These are phyloP conservation scores for Dreissena rostriformis DNA, from an alignment of 1,140 invertebrate species.

Conservation along the genomic window DNA sequence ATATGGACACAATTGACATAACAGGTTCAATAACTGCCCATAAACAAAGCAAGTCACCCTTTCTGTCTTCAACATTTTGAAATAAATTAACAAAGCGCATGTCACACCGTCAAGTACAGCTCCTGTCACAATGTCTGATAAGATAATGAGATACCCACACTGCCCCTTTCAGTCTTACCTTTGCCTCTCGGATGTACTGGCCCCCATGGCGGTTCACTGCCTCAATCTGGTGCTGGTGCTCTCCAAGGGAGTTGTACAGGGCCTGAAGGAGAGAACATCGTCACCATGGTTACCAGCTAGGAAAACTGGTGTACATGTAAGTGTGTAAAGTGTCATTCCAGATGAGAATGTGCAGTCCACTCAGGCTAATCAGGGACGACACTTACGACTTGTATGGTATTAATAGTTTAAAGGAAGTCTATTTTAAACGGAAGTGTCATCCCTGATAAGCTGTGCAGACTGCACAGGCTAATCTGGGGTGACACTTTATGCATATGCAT, in stretches of 20 bases:
- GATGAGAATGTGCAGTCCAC: neutral
- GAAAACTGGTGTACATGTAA: neutral
- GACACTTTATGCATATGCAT: too few species aligned
- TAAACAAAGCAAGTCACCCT: too few species aligned
- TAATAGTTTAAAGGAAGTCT: too few species aligned
- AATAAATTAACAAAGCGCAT: too few species aligned
- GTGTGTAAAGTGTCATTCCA: neutral
- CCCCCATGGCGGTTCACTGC: slow-evolving; percentile 97
- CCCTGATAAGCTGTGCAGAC: too few species aligned
- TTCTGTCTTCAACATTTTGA: too few species aligned
- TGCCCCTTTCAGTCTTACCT: slow-evolving; percentile 88
- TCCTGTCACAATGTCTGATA: neutral
- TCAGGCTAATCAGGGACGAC: neutral
- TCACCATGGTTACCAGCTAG: too few species aligned
- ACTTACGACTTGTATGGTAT: too few species aligned
- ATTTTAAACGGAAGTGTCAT: too few species aligned
- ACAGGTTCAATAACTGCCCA: too few species aligned
- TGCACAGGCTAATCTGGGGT: too few species aligned
- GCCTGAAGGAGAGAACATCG: slow-evolving; percentile 85
- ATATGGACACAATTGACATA: too few species aligned
- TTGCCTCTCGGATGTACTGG: slow-evolving; percentile 97
- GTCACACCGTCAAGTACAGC: neutral
- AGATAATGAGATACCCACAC: neutral
- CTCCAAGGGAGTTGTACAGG: slow-evolving; percentile 93
- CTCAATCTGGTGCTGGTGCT: slow-evolving; percentile 95